Evolutionary conservation across 2,113 vertebrate species (phyloP).

Genomic region (Spheniscus mendiculus): DNA sequence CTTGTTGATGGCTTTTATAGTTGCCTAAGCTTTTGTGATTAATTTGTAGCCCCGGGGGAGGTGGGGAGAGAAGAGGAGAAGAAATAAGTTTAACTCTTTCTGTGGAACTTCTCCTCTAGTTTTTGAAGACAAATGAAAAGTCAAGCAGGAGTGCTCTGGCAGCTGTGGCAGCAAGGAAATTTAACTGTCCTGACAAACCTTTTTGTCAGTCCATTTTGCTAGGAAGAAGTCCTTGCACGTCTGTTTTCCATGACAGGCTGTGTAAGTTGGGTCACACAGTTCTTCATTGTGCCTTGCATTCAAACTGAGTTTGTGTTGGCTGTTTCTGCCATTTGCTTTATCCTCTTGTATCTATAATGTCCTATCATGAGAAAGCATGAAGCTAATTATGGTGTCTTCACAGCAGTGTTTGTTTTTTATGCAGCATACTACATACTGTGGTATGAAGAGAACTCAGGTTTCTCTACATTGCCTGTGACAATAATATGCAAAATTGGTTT

Average conservation of each 20-base stretch:
- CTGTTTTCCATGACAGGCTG: not conserved
- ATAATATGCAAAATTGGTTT: not conserved
- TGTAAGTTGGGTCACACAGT: not conserved
- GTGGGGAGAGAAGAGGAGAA: not conserved
- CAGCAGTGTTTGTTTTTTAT: not conserved
- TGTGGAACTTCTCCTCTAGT: not conserved
- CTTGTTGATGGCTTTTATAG: not conserved
- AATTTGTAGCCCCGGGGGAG: not conserved
- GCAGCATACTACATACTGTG: not conserved
- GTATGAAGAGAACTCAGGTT: not conserved
- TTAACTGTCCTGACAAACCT: not conserved
- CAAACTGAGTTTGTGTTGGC: not conserved
- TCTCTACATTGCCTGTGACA: not conserved
- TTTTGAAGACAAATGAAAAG: not conserved
- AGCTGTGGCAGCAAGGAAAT: not conserved
- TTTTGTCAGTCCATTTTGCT: not conserved
- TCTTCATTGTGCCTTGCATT: not conserved
- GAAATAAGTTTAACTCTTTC: not conserved
- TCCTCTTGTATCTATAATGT: not conserved
- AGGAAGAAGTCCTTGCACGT: rapidly evolving
- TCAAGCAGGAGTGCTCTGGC: not conserved
- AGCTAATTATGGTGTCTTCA: not conserved
- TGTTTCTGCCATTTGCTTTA: not conserved
- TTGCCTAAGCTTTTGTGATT: not conserved
- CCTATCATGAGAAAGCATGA: not conserved